These are phyloP conservation scores for Callocephalon fimbriatum DNA, from an alignment of 2,113 vertebrate genomes.

Conservation along the genomic window DNA sequence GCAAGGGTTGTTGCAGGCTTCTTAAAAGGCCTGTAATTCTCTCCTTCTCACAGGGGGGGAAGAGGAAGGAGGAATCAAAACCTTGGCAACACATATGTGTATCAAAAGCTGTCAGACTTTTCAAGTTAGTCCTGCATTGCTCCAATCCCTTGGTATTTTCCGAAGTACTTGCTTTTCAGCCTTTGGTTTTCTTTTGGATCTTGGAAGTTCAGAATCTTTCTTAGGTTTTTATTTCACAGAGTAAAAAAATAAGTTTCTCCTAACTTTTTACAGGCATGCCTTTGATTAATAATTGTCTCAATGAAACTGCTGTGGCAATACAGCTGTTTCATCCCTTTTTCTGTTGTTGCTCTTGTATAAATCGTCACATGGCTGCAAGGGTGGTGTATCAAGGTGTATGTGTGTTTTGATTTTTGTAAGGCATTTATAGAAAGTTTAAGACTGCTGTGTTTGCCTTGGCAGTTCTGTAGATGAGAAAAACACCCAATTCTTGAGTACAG, in stretches of 20 bases:
- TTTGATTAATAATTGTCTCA: background rate
- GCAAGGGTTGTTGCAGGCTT: background rate
- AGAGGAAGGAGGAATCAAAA: background rate
- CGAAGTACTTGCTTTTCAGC: background rate
- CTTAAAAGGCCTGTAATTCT: background rate
- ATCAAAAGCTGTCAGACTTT: slow-evolving; percentile 11
- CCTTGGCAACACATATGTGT: background rate
- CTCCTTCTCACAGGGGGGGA: background rate
- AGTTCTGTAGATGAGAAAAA: background rate
- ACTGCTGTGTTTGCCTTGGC: background rate
- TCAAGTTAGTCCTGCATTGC: background rate
- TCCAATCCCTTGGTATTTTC: background rate
- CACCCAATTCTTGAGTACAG: background rate
- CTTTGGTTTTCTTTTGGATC: rapidly evolving
- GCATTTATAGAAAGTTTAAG: background rate
- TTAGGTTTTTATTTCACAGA: background rate
- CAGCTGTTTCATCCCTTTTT: background rate
- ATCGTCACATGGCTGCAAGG: background rate
- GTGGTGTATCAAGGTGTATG: background rate
- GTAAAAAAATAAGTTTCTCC: background rate
- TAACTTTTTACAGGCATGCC: background rate
- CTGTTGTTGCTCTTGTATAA: background rate
- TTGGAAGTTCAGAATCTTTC: background rate
- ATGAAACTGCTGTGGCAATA: background rate
- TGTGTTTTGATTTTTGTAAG: background rate